phyloP scores from a whole-genome alignment of 1,140 invertebrate genomes.

The Anagrus nilaparvatae region DNA sequence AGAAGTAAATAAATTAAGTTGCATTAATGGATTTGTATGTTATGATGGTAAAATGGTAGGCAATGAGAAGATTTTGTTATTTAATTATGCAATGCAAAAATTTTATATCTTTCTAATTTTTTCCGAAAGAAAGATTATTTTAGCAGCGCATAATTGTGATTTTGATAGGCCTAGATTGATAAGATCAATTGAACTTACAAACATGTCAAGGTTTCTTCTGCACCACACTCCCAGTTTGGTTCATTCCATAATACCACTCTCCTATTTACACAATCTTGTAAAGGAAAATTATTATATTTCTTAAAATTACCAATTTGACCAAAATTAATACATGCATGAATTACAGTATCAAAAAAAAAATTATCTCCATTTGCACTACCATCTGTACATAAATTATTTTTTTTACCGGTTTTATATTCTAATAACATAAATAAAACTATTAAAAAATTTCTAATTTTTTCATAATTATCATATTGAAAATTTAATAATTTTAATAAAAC shows the following conservation, averaged over 20 bases:
- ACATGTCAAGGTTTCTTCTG: slow-evolving; percentile 17
- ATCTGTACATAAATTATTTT: slow-evolving; percentile 20
- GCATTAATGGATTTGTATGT: not conserved
- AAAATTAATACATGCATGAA: slow-evolving; percentile 23
- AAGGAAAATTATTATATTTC: slow-evolving; percentile 25
- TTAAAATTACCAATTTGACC: slow-evolving; percentile 30
- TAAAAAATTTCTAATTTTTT: slow-evolving; percentile 5
- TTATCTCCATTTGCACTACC: slow-evolving; percentile 19
- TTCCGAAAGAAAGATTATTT: no score
- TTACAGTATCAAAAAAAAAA: slow-evolving; percentile 19
- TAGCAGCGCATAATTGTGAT: not conserved
- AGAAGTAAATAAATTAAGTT: not conserved
- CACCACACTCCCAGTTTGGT: slow-evolving; percentile 18
- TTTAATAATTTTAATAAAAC: slow-evolving; percentile 11
- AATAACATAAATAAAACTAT: not conserved
- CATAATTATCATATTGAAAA: no score
- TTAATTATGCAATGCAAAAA: not conserved
- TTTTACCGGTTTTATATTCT: slow-evolving; percentile 13
- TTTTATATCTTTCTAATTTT: not conserved
- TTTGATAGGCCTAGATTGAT: slow-evolving; percentile 4
- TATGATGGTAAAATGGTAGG: not conserved
- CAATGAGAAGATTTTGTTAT: not conserved
- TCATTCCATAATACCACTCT: slow-evolving; percentile 28
- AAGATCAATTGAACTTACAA: not conserved
- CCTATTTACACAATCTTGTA: slow-evolving; percentile 24